These are phyloP conservation scores for Stenodema calcarata DNA, from an alignment of 2,888 invertebrate genomes.

Conservation along the genomic window DNA sequence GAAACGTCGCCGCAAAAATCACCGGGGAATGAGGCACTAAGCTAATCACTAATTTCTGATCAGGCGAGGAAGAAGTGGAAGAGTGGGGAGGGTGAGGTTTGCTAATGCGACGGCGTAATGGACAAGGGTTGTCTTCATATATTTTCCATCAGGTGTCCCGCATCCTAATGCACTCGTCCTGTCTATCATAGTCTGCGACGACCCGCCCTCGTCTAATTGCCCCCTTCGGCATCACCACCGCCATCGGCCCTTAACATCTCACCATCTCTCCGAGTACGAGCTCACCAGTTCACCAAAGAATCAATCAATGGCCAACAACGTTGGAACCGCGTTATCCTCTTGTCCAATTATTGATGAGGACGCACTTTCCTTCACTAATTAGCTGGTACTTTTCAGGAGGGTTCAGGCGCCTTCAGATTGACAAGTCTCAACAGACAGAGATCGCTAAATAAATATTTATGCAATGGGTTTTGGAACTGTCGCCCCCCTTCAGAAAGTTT, in stretches of 20 bases:
- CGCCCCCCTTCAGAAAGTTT: too few relatives aligned
- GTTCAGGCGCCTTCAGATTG: too few relatives aligned
- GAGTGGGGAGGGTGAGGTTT: slow-evolving; percentile 12
- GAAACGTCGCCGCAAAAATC: background rate
- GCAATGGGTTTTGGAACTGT: too few relatives aligned
- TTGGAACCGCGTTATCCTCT: slow-evolving; percentile 14
- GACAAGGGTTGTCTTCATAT: slow-evolving; percentile 54
- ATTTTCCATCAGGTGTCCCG: slow-evolving; percentile 53
- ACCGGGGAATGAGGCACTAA: background rate
- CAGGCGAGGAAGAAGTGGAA: background rate
- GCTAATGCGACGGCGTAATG: slow-evolving; percentile 52
- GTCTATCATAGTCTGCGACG: slow-evolving; percentile 30
- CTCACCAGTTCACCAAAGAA: slow-evolving; percentile 30
- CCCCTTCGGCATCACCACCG: background rate
- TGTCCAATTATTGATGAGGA: slow-evolving; percentile 50
- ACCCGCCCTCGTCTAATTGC: background rate
- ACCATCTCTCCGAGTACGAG: too few relatives aligned
- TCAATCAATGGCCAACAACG: slow-evolving; percentile 33
- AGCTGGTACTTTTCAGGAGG: background rate
- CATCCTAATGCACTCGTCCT: slow-evolving; percentile 45
- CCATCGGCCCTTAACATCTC: too few relatives aligned
- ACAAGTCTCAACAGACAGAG: too few relatives aligned
- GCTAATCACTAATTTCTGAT: background rate
- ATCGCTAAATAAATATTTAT: too few relatives aligned
- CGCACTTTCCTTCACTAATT: background rate